Percentiles rank a stretch among this genome's conserved stretches.
These are phyloP conservation scores for Orthosia gracilis DNA, from an alignment of 2,888 invertebrate genomes.

Conservation along the genomic window DNA sequence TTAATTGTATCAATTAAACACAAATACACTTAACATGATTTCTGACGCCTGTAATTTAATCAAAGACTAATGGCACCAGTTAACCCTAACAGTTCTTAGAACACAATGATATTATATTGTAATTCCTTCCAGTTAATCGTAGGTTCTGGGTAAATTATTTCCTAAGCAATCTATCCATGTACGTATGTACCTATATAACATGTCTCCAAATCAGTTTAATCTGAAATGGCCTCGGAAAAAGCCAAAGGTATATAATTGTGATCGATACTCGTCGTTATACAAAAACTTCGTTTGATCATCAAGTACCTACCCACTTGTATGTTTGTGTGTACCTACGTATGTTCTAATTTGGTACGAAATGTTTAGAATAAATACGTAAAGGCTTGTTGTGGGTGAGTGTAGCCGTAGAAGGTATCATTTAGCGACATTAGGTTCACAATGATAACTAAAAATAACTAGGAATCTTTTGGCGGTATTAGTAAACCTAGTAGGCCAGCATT, in stretches of 20 bases:
- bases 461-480: background rate
- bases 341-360: conserved; percentile 5
- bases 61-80: background rate
- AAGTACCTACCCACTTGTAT: background rate
- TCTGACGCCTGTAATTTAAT: background rate
- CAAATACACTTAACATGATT: background rate
- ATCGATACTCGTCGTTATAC: conserved; percentile 30
- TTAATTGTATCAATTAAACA: background rate
- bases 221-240: conserved; percentile 16
- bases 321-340: background rate
- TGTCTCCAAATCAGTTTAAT: conserved; percentile 11
- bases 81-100: background rate
- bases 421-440: background rate
- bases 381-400: background rate
- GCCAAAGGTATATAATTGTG: conserved; percentile 9
- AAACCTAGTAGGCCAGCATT: background rate
- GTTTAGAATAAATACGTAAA: background rate
- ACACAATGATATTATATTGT: background rate
- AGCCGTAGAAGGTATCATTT: conserved; percentile 7
- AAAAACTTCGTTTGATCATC: conserved; percentile 43
- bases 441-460: background rate
- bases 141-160: background rate
- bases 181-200: background rate
- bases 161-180: background rate
- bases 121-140: background rate